Percentiles rank a stretch among this genome's conserved stretches.
Evolutionary conservation across 1,140 invertebrate species (phyloP).

Genomic region (Drosophila ananassae): DNA sequence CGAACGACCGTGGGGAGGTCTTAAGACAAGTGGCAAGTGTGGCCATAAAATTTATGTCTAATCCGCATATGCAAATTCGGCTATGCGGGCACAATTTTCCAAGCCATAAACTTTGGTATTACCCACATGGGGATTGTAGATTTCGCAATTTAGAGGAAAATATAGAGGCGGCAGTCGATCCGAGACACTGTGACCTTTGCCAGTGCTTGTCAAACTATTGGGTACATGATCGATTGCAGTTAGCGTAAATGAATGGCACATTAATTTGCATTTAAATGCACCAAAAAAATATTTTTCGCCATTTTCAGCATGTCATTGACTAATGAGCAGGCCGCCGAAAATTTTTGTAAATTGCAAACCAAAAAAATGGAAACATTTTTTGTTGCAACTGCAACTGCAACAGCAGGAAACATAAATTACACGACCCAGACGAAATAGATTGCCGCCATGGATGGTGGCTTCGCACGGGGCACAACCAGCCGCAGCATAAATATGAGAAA

Average conservation of each 20-base stretch:
- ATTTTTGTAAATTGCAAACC: conserved; percentile 35
- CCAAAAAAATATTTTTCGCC: conserved; percentile 47
- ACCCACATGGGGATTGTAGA: conserved; percentile 30
- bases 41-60: conserved; percentile 14
- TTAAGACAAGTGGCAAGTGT: conserved; percentile 30
- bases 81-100: conserved; percentile 37
- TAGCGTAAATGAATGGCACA: conserved; percentile 45
- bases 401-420: conserved; percentile 52
- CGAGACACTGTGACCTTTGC: conserved; percentile 36
- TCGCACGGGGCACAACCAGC: conserved; percentile 7
- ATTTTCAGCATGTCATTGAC: conserved; percentile 50
- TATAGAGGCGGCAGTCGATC: conserved; percentile 24
- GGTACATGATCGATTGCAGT: conserved; percentile 39
- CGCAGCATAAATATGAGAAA: conserved; percentile 31
- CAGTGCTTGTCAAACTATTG: conserved; percentile 35
- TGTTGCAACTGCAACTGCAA: conserved; percentile 15
- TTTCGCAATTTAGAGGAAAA: conserved; percentile 21
- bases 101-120: conserved; percentile 48
- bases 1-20: conserved; percentile 3
- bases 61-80: conserved; percentile 40
- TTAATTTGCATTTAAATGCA: conserved; percentile 56
- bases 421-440: conserved; percentile 38
- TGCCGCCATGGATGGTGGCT: conserved; percentile 10
- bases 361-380: conserved; percentile 36
- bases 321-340: conserved; percentile 45